Evolutionary conservation across 2,888 invertebrate genomes (phyloP), one percentile per base, ranked within the genome.

Genomic region (Drosophila quinaria): DNA sequence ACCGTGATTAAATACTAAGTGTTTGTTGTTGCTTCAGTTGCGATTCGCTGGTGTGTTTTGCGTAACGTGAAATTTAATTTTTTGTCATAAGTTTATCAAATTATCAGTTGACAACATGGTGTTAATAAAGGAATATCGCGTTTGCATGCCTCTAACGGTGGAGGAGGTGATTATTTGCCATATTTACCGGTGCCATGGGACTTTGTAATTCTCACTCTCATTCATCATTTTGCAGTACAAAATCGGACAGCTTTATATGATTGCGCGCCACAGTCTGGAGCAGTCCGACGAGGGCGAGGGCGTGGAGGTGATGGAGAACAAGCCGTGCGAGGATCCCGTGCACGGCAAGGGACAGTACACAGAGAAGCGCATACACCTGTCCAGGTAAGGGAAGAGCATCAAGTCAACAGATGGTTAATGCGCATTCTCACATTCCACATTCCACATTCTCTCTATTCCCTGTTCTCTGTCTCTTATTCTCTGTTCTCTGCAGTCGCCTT

Each of bases 211-310:
- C 35, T 5, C 5, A 37, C 10, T 46, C 47, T 33, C 47, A 46
- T 52, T 70, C 52, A 76, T 50, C 9, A 54, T 61, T 66, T 70
- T 46, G 17, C 91, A 98, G 98, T 98, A 98, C 92, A 96, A 95
- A 79, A 95, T 98, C 81, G 98, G 98, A 0, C 98, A 98, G 92
- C 94, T 98, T 68, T 98, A 98, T 92, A 98, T 98, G 98, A 98
- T 98, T 89, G 97, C 98, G 2, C 95, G 98, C 55, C 98, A 98
- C 91, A 98, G 98, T 91, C 95, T 96, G 87, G 98, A 98, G 90
- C 97, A 98, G 91, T 97, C 97, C 0, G 96, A 96, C 75, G 95
- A 96, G 71, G 97, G 97, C 0, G 97, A 98, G 93, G 98, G 98
- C 3, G 98, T 98, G 0, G 98, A 98, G 92, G 97, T 98, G 1